Percentiles rank a stretch among this genome's conserved stretches.
phyloP scores from a whole-genome alignment of 2,113 vertebrate species.

The Dolichallabes microphthalmus region DNA sequence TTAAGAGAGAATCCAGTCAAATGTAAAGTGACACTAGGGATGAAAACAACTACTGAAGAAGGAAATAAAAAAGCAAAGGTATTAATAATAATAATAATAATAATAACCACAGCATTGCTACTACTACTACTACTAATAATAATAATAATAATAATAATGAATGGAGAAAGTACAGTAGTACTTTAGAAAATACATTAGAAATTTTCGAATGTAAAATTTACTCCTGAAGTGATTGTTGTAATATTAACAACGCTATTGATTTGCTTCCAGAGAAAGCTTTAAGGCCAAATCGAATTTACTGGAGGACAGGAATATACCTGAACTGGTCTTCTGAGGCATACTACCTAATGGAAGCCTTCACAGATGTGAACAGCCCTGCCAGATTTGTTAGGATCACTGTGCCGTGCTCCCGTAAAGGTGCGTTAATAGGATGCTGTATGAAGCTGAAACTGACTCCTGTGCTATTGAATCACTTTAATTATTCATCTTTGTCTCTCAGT shows the following conservation, averaged over 20 bases:
- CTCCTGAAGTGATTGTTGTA: background rate
- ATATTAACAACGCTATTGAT: background rate
- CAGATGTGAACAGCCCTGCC: conserved; percentile 74
- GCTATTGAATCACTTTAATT: background rate
- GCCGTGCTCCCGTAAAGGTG: conserved; percentile 93
- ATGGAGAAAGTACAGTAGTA: no score
- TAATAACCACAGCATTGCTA: no score
- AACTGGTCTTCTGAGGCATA: conserved; percentile 94
- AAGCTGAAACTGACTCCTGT: background rate
- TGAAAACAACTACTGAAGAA: no score
- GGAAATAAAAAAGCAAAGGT: no score
- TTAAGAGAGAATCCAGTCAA: no score
- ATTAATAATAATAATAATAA: no score
- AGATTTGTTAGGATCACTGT: conserved; percentile 90
- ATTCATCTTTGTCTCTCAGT: background rate
- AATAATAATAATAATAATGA: no score
- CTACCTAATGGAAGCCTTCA: conserved; percentile 85
- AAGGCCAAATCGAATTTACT: conserved; percentile 88
- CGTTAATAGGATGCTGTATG: background rate
- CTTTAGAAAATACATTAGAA: no score
- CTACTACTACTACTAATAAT: no score
- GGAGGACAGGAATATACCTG: conserved; percentile 93
- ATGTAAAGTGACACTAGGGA: no score
- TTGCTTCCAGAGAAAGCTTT: conserved; percentile 71
- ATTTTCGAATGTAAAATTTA: background rate